Percentiles rank a stretch among this genome's conserved stretches.
phyloP scores from a whole-genome alignment of 2,797 vertebrate genomes.

The Capromys pilorides region DNA sequence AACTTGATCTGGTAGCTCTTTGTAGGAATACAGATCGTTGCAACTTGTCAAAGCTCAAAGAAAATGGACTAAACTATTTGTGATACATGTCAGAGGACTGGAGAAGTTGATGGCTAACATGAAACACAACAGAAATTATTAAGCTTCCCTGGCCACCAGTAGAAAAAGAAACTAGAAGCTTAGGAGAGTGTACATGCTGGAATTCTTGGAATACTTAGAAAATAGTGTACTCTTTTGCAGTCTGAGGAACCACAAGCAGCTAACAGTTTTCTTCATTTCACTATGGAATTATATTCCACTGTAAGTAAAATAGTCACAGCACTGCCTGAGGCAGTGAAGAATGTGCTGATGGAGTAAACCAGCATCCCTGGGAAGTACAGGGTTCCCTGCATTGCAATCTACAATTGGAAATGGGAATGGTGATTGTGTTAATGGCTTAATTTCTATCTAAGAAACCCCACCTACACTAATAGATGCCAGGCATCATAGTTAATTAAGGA shows the following conservation, averaged over 20 bases:
- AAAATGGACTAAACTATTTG: neutral
- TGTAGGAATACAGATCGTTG: neutral
- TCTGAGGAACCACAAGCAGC: neutral
- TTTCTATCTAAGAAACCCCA: rapidly evolving
- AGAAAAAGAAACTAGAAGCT: neutral
- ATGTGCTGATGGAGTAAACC: neutral
- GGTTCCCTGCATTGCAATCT: neutral
- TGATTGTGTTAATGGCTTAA: neutral
- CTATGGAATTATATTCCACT: neutral
- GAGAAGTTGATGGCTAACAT: neutral
- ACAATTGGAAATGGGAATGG: neutral
- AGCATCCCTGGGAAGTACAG: neutral
- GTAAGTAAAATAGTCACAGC: neutral
- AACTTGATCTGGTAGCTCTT: neutral
- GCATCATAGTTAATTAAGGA: neutral
- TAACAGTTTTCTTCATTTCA: neutral
- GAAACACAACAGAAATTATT: neutral
- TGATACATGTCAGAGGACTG: neutral
- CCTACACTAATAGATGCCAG: neutral
- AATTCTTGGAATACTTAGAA: neutral
- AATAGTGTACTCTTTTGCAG: neutral
- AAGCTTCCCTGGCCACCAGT: neutral
- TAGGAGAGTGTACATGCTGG: neutral
- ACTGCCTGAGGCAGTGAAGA: neutral
- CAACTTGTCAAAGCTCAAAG: neutral